Base-by-base conservation (phyloP, 2,888 invertebrate genomes). In the Tetramorium bicarinatum region DNA sequence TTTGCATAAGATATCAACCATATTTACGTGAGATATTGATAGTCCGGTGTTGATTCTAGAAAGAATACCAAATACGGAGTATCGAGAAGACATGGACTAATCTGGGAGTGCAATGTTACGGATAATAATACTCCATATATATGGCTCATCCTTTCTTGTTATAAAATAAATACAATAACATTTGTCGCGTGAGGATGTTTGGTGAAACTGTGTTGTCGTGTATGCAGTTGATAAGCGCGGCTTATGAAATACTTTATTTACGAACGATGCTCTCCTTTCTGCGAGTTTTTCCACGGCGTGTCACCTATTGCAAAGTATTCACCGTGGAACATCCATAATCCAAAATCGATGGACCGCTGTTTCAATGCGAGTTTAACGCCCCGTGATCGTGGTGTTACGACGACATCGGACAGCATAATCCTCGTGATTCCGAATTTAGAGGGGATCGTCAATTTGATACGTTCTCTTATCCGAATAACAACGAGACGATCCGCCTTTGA, bases 311-410 rank as follows among this genome's bases (percentile, higher is more conserved):
- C 56, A 8, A 38, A 59, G 72, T 80, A 38, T 80, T 59, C 79
- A 47, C 47, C 72, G 47, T 80, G 72, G 21, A 72, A 72, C 79
- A 72, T 72, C 59, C 59, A 71, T 80, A 80, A 80, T 80, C 72
- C 79, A 72, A 80, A 80, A 80, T 80, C 79, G 72, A 80, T 80
- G 74, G 47, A 38, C 47, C 74, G 47, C 72, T 80, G 59, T 80
- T 79, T 59, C 59, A 72, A 72, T 72, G 72, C 47, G 72, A 80
- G 59, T 59, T 80, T 80, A 80, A 80, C 59, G 59, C 72, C 59
- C 72, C 79, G 79, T 79, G 79, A 71, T 71, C 56, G 56, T 79
- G 59, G 71, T 59, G 34, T 71, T 79, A 59, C 72, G 72, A 71
- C 71, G 79, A 38, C 72, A 72, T 38, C 25, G 59, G 72, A 59